Conservation (phyloP, 1,140 invertebrate genomes). For the Conus ventricosus region DNA sequence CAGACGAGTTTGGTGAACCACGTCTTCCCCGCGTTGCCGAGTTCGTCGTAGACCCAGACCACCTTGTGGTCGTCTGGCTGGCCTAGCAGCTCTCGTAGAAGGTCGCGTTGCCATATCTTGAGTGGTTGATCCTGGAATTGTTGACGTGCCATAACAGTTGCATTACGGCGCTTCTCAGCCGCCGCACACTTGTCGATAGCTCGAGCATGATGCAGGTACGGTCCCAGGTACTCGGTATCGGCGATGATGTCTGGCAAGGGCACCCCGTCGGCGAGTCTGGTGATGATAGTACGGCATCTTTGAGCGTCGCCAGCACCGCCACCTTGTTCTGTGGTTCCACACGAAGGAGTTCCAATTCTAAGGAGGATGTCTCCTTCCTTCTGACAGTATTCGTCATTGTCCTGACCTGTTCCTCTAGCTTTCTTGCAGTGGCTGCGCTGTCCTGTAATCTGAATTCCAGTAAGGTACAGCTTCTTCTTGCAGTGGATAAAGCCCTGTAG, state of each 20-base stretch:
- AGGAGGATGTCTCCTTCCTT: not conserved
- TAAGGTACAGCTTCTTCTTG: not conserved
- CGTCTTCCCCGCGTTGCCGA: not conserved
- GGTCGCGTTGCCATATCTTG: not conserved
- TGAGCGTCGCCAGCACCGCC: not conserved
- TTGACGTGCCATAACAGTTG: not conserved
- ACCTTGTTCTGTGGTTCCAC: not conserved
- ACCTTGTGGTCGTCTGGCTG: not conserved
- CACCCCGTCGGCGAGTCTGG: not conserved
- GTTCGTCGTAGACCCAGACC: not conserved
- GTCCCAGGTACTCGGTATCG: not conserved
- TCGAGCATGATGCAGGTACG: not conserved
- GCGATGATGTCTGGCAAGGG: not conserved
- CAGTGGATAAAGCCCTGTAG: not conserved
- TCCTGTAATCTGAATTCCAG: not conserved
- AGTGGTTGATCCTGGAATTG: not conserved
- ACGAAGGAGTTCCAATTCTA: not conserved
- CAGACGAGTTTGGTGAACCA: not conserved
- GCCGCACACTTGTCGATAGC: not conserved
- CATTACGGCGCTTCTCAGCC: not conserved
- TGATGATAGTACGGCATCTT: not conserved
- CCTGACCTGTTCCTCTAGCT: not conserved
- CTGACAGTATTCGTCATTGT: not conserved
- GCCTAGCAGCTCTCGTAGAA: not conserved
- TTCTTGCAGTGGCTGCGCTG: not conserved